A percentile compares a stretch with the other conserved stretches of the same genome.
Evolutionary conservation across 2,888 invertebrate genomes (phyloP).

Genomic region (Diloba caeruleocephala): DNA sequence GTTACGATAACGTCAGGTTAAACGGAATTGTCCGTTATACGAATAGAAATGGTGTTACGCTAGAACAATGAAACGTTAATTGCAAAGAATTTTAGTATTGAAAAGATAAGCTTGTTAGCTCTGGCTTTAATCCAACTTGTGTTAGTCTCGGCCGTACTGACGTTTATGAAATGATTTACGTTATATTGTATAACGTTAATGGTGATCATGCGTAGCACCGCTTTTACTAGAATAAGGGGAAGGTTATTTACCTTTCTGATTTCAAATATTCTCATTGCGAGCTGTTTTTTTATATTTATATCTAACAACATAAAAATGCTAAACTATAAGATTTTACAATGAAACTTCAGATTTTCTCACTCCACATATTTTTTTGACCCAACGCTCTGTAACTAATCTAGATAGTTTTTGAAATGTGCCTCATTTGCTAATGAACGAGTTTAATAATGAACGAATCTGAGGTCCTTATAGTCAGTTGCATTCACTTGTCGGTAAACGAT

Average conservation of each 20-base stretch:
- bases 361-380: background rate
- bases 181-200: constrained; percentile 42
- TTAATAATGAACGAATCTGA: too few species aligned
- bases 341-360: too few species aligned
- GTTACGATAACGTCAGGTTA: constrained; percentile 72
- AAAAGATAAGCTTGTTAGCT: constrained; percentile 41
- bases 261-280: constrained; percentile 15
- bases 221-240: constrained; percentile 25
- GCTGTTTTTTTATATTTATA: too few species aligned
- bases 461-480: too few species aligned
- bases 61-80: constrained; percentile 54
- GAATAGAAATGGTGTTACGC: constrained; percentile 53
- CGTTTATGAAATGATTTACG: constrained; percentile 45
- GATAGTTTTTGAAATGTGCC: constrained; percentile 6
- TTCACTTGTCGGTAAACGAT: too few species aligned
- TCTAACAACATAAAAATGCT: too few species aligned
- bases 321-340: too few species aligned
- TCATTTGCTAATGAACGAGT: too few species aligned
- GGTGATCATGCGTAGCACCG: constrained; percentile 28
- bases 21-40: constrained; percentile 64
- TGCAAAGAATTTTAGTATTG: constrained; percentile 46
- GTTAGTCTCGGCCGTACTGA: constrained; percentile 25
- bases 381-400: constrained; percentile 4
- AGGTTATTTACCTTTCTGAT: constrained; percentile 25
- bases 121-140: constrained; percentile 64